Evolutionary conservation across 2,888 invertebrate species (phyloP).

Genomic region (Drosophila subquinaria): DNA sequence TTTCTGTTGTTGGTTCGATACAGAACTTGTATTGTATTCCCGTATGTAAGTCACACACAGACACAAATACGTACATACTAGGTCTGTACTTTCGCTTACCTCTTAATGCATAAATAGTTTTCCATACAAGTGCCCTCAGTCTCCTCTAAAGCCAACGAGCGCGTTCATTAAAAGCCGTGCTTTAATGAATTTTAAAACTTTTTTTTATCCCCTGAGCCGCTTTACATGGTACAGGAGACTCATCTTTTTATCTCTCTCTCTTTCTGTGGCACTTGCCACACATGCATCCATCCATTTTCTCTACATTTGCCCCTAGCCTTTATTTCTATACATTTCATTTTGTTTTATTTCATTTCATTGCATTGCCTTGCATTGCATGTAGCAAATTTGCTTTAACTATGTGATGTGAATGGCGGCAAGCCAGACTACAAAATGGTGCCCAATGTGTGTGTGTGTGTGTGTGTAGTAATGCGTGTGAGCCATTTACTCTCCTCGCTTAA

Average conservation of each 20-base stretch:
- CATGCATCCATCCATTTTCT: not conserved
- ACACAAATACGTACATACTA: not conserved
- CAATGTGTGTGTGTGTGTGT: conserved; percentile 6
- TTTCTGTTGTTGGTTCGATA: conserved; percentile 60
- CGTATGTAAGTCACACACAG: not conserved
- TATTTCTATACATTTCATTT: conserved; percentile 30
- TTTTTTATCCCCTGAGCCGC: not conserved
- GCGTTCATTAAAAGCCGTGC: conserved; percentile 51
- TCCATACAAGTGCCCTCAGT: conserved; percentile 38
- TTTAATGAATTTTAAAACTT: conserved; percentile 52
- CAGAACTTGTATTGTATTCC: conserved; percentile 1
- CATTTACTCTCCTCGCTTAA: conserved; percentile 61
- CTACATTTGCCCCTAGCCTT: not conserved
- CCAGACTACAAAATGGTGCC: conserved; percentile 12
- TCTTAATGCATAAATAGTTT: conserved; percentile 41
- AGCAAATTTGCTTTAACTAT: conserved; percentile 55
- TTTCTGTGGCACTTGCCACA: not conserved
- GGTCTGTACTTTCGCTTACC: conserved; percentile 52
- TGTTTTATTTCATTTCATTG: conserved; percentile 42
- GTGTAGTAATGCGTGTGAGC: conserved; percentile 26
- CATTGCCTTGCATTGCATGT: conserved; percentile 55
- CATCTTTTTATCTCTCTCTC: not conserved
- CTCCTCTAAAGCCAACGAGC: conserved; percentile 28
- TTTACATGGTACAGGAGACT: not conserved
- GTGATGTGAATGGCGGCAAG: conserved; percentile 60